These are phyloP conservation scores for Urocyon cinereoargenteus DNA, from an alignment of 2,797 vertebrate genomes.

Conservation along the genomic window DNA sequence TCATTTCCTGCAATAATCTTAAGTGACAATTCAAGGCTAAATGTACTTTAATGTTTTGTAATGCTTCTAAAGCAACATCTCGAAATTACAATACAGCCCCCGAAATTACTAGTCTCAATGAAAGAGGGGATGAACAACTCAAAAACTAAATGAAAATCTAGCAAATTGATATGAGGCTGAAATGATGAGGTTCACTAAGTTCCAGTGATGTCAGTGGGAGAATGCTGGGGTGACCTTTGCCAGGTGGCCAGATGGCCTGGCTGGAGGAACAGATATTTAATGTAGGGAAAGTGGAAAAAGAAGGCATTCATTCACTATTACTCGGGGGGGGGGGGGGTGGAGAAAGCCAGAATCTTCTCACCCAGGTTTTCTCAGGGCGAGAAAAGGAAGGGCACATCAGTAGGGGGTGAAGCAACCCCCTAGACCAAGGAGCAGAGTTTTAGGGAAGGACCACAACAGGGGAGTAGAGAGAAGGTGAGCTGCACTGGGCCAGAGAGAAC, in stretches of 20 bases:
- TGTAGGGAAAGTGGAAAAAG: background rate
- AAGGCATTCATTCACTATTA: background rate
- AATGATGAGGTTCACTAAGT: slow-evolving; percentile 53
- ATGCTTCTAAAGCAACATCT: slow-evolving; percentile 88
- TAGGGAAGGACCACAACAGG: background rate
- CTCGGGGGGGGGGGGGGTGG: background rate
- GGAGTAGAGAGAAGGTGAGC: background rate
- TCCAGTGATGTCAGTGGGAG: background rate
- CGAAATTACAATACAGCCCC: slow-evolving; percentile 86
- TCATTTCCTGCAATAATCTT: slow-evolving; percentile 86
- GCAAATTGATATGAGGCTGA: slow-evolving; percentile 82
- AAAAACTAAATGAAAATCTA: slow-evolving; percentile 86
- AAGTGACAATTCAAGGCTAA: slow-evolving; percentile 89
- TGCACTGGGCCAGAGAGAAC: background rate
- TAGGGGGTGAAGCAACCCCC: accelerated
- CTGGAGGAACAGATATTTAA: background rate
- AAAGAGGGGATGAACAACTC: slow-evolving; percentile 85
- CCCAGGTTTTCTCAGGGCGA: background rate
- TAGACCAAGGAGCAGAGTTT: background rate
- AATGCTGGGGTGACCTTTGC: background rate
- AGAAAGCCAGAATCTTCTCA: background rate
- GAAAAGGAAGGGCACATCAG: background rate
- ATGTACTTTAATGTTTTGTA: slow-evolving; percentile 83
- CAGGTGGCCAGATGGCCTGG: background rate
- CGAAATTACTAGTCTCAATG: slow-evolving; percentile 83